These are phyloP conservation scores for Nyctalus aviator DNA, from an alignment of 2,797 vertebrate genomes.

Conservation along the genomic window DNA sequence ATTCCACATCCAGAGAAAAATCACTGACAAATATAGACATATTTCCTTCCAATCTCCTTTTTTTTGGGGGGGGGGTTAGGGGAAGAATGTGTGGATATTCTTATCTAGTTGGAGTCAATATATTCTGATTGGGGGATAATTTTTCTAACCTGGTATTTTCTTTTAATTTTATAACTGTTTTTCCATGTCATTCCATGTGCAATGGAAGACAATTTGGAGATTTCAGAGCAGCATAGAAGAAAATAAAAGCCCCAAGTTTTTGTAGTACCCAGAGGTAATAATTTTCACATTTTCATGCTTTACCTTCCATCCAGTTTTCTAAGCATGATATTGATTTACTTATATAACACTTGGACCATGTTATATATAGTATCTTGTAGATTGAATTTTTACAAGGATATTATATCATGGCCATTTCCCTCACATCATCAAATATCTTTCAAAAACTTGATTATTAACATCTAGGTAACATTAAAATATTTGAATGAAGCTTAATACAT, in stretches of 20 bases:
- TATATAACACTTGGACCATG: constrained; percentile 13
- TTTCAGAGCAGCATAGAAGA: constrained; percentile 51
- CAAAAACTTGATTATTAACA: constrained; percentile 18
- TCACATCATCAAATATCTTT: constrained; percentile 32
- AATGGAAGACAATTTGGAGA: constrained; percentile 49
- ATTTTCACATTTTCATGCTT: constrained; percentile 64
- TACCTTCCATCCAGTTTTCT: constrained; percentile 39
- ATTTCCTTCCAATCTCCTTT: constrained; percentile 33
- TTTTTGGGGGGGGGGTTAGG: neutral
- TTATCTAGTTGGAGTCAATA: constrained; percentile 20
- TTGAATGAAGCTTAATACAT: constrained; percentile 17
- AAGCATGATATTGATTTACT: constrained; percentile 44
- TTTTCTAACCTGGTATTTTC: constrained; percentile 69
- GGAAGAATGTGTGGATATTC: neutral
- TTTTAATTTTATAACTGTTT: constrained; percentile 62
- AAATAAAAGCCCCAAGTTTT: constrained; percentile 51
- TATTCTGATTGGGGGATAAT: constrained; percentile 37
- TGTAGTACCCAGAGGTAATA: constrained; percentile 29
- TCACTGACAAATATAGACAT: constrained; percentile 43
- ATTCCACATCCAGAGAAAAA: constrained; percentile 61
- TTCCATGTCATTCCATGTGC: constrained; percentile 49
- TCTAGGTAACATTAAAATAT: constrained; percentile 52
- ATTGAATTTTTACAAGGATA: neutral
- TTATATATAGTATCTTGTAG: neutral
- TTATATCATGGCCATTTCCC: constrained; percentile 28